Evolutionary conservation across 2,888 invertebrate genomes (phyloP), one percentile per base, ranked within the genome.

Genomic region (Biston betularia): DNA sequence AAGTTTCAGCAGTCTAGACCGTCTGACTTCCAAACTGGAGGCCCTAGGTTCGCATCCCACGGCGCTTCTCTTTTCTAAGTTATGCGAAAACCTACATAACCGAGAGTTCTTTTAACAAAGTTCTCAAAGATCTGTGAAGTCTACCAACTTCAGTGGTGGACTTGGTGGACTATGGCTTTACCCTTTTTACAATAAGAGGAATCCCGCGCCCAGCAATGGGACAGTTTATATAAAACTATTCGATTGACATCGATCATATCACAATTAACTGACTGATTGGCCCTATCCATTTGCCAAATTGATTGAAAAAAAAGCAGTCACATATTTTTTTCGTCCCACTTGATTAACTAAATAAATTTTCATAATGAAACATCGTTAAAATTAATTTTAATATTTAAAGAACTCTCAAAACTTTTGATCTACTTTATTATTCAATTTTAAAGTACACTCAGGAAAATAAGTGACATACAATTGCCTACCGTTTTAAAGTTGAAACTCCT

Each of bases 351-450:
- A 62, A 65, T 46, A 34, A 52, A 55, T 52, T 56, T 46, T 53
- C 56, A 58, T 62, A 60, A 45, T 44, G 44, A 67, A 64, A 66
- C 57, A 53, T 45, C 45, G 64, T 49, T 15, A 65, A 65, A 70
- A 68, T 67, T 68, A 58, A 65, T 62, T 65, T 69, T 63, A 71
- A 71, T 73, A 69, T 70, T 71, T 67, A 62, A 73, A 65, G 44
- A 65, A 50, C 38, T 60, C 34, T 54, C 34, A 60, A 65, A 69
- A 72, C 57, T 69, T 71, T 64, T 46, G 49, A 49, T 50, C 64
- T 64, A 58, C 61, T 72, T 48, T 59, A 68, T 59, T 65, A 72
- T 72, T 72, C 70, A 68, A 72, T 72, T 62, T 54, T 34, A 42
- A 53, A 42, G 61, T 63, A 65, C 52, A 24, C 56, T 63, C 42